Conservation (phyloP, 2,888 invertebrate species). For the Campaea margaritaria region DNA sequence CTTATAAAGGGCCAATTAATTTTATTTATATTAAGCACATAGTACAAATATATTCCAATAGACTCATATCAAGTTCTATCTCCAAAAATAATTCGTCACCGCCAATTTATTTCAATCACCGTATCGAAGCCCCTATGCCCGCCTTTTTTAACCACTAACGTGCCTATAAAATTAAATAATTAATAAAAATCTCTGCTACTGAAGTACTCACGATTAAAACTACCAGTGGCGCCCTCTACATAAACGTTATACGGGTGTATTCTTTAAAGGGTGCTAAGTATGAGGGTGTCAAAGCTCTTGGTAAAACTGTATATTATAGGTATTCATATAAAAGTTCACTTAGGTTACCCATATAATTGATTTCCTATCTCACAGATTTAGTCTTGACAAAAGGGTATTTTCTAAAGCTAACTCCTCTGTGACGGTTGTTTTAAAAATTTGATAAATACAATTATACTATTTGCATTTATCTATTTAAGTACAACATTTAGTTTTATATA, state of each 20-base stretch:
- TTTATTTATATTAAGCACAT: too few species aligned
- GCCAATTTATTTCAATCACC: slow-evolving; percentile 32
- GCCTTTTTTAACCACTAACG: slow-evolving; percentile 22
- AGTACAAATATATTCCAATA: not conserved
- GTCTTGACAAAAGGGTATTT: too few species aligned
- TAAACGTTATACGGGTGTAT: slow-evolving; percentile 48
- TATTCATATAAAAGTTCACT: too few species aligned
- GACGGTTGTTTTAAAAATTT: too few species aligned
- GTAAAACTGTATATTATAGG: too few species aligned
- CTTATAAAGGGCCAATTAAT: too few species aligned
- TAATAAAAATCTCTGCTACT: slow-evolving; percentile 54
- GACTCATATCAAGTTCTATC: slow-evolving; percentile 1
- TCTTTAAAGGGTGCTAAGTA: slow-evolving; percentile 39
- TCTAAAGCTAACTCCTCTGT: too few species aligned
- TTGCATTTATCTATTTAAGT: too few species aligned
- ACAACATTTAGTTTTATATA: too few species aligned
- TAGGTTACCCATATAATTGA: too few species aligned
- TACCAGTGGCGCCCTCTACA: slow-evolving; percentile 46
- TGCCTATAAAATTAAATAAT: slow-evolving; percentile 37
- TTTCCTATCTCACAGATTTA: too few species aligned
- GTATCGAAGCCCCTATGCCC: slow-evolving; percentile 36
- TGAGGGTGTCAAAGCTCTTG: slow-evolving; percentile 39
- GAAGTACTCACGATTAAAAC: slow-evolving; percentile 9
- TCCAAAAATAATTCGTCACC: slow-evolving; percentile 24
- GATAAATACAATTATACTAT: too few species aligned